A percentile compares a stretch with the other conserved stretches of the same genome.
phyloP scores from a whole-genome alignment of 2,113 vertebrate genomes.

The Megaceryle maxima region DNA sequence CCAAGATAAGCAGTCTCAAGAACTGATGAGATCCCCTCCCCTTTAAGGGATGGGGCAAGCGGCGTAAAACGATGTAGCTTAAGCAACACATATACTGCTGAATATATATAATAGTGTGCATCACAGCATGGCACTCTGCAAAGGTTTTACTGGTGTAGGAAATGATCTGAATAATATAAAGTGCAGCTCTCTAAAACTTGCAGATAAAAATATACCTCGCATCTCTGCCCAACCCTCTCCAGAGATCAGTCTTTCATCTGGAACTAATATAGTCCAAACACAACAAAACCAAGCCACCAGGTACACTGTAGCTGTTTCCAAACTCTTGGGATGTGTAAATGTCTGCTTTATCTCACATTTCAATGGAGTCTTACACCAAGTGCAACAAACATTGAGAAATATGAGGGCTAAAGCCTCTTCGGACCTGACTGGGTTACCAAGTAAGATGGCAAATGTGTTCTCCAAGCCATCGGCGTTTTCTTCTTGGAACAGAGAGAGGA shows the following conservation, averaged over 20 bases:
- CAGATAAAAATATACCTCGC: neutral
- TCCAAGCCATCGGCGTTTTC: neutral
- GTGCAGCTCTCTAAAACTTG: neutral
- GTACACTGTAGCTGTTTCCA: neutral
- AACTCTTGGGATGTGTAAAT: neutral
- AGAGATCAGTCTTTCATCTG: neutral
- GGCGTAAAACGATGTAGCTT: neutral
- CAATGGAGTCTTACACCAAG: neutral
- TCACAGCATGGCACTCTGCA: neutral
- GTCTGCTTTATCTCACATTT: neutral
- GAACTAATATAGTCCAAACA: neutral
- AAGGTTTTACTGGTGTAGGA: neutral
- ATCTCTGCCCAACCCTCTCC: neutral
- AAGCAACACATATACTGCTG: neutral
- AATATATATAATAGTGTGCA: neutral
- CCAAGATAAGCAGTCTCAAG: neutral
- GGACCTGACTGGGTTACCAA: neutral
- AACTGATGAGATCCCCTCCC: neutral
- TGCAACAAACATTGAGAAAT: neutral
- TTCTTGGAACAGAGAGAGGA: neutral
- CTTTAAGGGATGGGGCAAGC: neutral
- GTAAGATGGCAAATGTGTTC: neutral
- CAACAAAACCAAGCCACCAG: neutral
- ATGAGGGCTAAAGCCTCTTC: neutral
- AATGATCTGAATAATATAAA: neutral